Conservation (phyloP, 2,888 invertebrate species). For the Eristalis tenax region DNA sequence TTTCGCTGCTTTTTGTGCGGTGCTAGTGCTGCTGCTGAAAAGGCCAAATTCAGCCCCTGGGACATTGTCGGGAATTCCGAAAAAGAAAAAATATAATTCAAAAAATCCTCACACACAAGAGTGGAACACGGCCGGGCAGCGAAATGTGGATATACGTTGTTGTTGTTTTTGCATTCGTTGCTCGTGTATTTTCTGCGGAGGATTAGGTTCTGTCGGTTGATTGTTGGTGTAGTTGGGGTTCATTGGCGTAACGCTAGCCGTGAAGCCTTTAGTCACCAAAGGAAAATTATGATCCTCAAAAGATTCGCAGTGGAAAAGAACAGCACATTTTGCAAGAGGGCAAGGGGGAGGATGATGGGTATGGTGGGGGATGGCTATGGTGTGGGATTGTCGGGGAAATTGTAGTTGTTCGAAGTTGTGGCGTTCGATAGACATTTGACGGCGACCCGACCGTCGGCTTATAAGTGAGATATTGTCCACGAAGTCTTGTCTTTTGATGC, state of each 20-base stretch:
- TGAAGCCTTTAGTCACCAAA: constrained; percentile 54
- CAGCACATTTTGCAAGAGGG: constrained; percentile 14
- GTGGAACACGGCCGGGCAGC: constrained; percentile 2
- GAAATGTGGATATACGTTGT: constrained; percentile 41
- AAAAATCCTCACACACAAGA: not conserved
- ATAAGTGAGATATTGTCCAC: no score
- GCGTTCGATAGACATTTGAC: not conserved
- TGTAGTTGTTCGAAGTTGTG: not conserved
- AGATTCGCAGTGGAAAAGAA: constrained; percentile 41
- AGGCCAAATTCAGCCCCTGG: constrained; percentile 50
- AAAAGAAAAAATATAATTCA: not conserved
- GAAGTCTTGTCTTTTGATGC: not conserved
- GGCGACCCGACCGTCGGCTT: no score
- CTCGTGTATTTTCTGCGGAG: constrained; percentile 35
- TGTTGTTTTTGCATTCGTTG: constrained; percentile 50
- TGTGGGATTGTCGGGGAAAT: not conserved
- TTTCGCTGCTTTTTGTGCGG: not conserved
- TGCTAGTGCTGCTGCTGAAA: constrained; percentile 8
- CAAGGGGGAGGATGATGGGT: not conserved
- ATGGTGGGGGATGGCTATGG: no score
- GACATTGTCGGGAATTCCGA: constrained; percentile 53
- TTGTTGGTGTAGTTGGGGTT: constrained; percentile 6
- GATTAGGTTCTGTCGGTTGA: not conserved
- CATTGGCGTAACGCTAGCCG: constrained; percentile 40
- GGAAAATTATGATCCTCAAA: constrained; percentile 45